Base-by-base conservation (phyloP, 2,797 vertebrate species). In the Siniperca obscura region DNA sequence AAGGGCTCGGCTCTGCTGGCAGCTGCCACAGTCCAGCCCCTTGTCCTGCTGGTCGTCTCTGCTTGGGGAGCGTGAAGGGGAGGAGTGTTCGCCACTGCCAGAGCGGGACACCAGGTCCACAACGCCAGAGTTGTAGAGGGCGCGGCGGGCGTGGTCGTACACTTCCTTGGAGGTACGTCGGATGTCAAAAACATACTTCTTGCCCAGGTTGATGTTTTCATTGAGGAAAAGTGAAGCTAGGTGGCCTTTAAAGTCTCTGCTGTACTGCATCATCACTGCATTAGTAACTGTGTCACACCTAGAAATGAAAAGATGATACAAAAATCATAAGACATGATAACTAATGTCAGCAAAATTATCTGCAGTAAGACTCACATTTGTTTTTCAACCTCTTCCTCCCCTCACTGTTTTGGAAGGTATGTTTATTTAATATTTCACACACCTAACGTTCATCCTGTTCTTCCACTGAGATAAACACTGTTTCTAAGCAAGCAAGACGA, bases 241-340 rank as follows among this genome's bases (percentile, higher is more conserved):
- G 92, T 99, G 98, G 42, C 98, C 98, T 88, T 99, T 99, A 80
- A 99, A 96, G 91, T 99, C 98, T 74, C 98, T 95, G 89, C 98
- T 99, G 77, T 99, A 99, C 87, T 99, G 98, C 98, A 99, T 99
- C 98, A 98, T 99, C 88, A 99, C 98, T 0, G 98, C 98, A 5
- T 95, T 97, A 3, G 98, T 99, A 59, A 99, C 98, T 0, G 98
- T 99, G 92, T 99, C 98, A 73, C 98, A 99, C 92, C 98, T 99
- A 85, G 0, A 69, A 30, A 74, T 0, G 3, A 25, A 72, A 59
- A 10, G 13, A 64, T 11, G 1, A 76, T 11, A 56, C 1, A 59
- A 65, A 70, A 22, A 10, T 10, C n/a, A 53, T 2, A 0, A 8
- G 25, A 66, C 3, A 17, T 6, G 1, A 80, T 30, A 7, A 44